phyloP scores from a whole-genome alignment of 2,797 vertebrate species.

The Scarus forsteni region DNA sequence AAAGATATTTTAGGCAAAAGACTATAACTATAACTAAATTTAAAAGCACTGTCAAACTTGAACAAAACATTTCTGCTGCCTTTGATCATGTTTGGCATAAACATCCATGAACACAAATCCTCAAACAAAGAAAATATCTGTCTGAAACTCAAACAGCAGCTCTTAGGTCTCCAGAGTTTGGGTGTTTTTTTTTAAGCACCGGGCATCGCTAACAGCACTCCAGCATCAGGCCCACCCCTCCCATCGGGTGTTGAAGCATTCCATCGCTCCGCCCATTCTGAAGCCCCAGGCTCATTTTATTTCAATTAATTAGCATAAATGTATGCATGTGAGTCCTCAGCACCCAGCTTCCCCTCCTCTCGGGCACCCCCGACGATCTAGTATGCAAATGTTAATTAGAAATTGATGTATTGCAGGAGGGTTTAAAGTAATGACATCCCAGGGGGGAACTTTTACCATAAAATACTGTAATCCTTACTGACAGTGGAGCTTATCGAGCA shows the following conservation, averaged over 20 bases:
- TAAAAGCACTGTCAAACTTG: background rate
- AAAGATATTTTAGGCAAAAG: too few relatives aligned
- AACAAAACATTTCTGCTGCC: background rate
- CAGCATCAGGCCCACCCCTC: conserved; percentile 44
- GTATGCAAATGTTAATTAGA: conserved; percentile 84
- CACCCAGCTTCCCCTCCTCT: conserved; percentile 26
- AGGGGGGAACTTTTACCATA: conserved; percentile 46
- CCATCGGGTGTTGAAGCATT: conserved; percentile 50
- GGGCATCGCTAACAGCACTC: conserved; percentile 37
- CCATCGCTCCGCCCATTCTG: conserved; percentile 53
- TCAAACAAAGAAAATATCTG: conserved; percentile 1
- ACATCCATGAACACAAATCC: conserved; percentile 9
- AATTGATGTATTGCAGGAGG: conserved; percentile 81
- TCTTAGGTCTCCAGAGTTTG: conserved; percentile 22
- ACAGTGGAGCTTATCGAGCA: conserved; percentile 55
- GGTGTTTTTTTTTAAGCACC: conserved; percentile 40
- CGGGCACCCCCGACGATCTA: conserved; percentile 59
- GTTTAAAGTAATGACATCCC: conserved; percentile 81
- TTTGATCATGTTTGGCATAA: conserved; percentile 3
- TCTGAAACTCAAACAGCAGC: conserved; percentile 7
- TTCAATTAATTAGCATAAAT: conserved; percentile 81
- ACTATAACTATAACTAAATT: too few relatives aligned
- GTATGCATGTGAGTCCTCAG: conserved; percentile 19
- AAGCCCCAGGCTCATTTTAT: conserved; percentile 73
- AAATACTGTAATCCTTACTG: conserved; percentile 58